Evolutionary conservation across 2,113 vertebrate genomes (phyloP).

Genomic region (Scalopus aquaticus): DNA sequence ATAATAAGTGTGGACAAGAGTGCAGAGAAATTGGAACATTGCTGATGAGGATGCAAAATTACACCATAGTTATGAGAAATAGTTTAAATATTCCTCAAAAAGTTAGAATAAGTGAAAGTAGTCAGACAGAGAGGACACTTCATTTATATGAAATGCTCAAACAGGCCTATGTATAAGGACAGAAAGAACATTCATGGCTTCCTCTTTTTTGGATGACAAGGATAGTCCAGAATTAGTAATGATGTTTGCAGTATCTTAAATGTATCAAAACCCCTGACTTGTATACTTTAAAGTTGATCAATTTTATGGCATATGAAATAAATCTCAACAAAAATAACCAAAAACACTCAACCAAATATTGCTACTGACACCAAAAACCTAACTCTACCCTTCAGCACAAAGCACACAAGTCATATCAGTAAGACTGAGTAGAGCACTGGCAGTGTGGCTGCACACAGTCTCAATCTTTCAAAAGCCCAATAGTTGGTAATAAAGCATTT

Average conservation of each 20-base stretch:
- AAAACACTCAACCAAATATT: neutral
- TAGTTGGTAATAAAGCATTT: conserved; percentile 34
- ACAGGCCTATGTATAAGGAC: neutral
- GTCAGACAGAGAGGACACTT: neutral
- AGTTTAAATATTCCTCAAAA: conserved; percentile 8
- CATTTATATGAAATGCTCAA: neutral
- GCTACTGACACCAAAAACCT: conserved; percentile 1
- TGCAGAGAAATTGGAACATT: neutral
- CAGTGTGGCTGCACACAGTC: neutral
- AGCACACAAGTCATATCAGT: neutral
- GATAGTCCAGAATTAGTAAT: neutral
- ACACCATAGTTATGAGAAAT: neutral
- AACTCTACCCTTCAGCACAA: neutral
- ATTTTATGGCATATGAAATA: neutral
- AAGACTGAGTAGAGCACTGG: conserved; percentile 12
- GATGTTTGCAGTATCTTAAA: neutral
- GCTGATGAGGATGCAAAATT: neutral
- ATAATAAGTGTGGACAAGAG: neutral
- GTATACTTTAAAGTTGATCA: neutral
- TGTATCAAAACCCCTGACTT: neutral
- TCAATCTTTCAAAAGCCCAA: conserved; percentile 46
- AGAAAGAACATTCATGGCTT: neutral
- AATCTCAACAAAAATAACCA: neutral
- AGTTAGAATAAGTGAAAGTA: neutral
- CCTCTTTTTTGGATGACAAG: neutral